These are phyloP conservation scores for Vespertilio murinus DNA, from an alignment of 2,797 vertebrate species.

Conservation along the genomic window DNA sequence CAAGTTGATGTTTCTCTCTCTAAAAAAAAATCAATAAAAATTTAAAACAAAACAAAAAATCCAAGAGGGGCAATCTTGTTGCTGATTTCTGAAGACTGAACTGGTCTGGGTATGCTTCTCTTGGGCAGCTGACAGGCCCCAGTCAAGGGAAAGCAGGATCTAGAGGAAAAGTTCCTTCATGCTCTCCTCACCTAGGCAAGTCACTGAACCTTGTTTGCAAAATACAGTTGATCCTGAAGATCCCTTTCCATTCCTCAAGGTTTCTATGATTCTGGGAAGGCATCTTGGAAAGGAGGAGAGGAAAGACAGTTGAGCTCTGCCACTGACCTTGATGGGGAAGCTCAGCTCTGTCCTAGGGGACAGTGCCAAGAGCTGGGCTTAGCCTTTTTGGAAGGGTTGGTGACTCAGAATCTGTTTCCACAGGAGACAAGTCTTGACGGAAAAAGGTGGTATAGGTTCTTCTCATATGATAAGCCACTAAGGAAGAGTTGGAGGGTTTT, in stretches of 20 bases:
- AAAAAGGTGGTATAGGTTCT: slow-evolving; percentile 57
- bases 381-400: background rate
- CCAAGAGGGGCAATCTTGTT: background rate
- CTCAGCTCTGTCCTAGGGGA: background rate
- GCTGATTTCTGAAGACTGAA: background rate
- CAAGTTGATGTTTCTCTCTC: background rate
- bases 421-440: slow-evolving; percentile 42
- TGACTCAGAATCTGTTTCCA: background rate
- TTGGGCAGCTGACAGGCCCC: background rate
- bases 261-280: slow-evolving; percentile 49
- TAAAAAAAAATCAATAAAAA: background rate
- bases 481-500: slow-evolving; percentile 59
- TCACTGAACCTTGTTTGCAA: slow-evolving; percentile 21
- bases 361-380: slow-evolving; percentile 15
- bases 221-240: background rate
- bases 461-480: slow-evolving; percentile 58
- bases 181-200: background rate
- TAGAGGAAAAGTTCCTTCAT: background rate
- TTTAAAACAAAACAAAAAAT: background rate
- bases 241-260: slow-evolving; percentile 32
- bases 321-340: slow-evolving; percentile 20
- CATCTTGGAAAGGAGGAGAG: slow-evolving; percentile 42
- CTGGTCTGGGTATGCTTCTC: background rate
- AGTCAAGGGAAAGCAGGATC: background rate
- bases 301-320: slow-evolving; percentile 24